A percentile compares a stretch with the other conserved stretches of the same genome.
These are phyloP conservation scores for Vireo griseus DNA, from an alignment of 2,797 vertebrate genomes.

Conservation along the genomic window DNA sequence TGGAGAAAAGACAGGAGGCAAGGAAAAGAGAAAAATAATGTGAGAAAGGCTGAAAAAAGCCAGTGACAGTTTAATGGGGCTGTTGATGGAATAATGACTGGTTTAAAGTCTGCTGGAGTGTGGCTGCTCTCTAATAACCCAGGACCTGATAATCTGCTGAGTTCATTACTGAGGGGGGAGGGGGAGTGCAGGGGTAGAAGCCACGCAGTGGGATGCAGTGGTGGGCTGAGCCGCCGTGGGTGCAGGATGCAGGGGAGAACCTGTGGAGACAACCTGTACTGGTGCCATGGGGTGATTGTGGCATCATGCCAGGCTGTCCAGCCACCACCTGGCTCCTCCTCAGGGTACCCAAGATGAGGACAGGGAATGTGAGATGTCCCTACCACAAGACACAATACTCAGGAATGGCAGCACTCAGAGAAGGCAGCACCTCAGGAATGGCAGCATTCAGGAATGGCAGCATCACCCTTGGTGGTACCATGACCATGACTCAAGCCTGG, in stretches of 20 bases:
- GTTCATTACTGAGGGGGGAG: not conserved
- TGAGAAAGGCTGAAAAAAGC: not conserved
- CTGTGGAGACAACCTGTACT: fast-evolving
- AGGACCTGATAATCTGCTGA: not conserved
- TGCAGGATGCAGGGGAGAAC: fast-evolving
- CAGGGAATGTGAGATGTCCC: fast-evolving
- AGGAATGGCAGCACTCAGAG: not conserved
- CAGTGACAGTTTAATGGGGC: constrained; percentile 40
- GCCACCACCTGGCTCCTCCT: not conserved
- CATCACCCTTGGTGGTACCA: not conserved
- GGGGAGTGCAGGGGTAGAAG: not conserved
- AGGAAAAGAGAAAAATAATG: not conserved
- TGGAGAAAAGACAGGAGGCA: not conserved
- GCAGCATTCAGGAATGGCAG: not conserved
- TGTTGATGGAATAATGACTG: constrained; percentile 26
- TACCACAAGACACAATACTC: not conserved
- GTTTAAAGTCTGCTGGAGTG: not conserved
- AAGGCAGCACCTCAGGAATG: not conserved
- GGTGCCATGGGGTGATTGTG: not conserved
- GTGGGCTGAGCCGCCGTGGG: not conserved
- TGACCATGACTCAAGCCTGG: not conserved
- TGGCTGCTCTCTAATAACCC: not conserved
- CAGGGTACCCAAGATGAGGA: fast-evolving
- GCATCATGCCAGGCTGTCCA: fast-evolving
- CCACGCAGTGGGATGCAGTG: fast-evolving